phyloP scores from a whole-genome alignment of 2,888 invertebrate genomes.

The Bembecia ichneumoniformis region DNA sequence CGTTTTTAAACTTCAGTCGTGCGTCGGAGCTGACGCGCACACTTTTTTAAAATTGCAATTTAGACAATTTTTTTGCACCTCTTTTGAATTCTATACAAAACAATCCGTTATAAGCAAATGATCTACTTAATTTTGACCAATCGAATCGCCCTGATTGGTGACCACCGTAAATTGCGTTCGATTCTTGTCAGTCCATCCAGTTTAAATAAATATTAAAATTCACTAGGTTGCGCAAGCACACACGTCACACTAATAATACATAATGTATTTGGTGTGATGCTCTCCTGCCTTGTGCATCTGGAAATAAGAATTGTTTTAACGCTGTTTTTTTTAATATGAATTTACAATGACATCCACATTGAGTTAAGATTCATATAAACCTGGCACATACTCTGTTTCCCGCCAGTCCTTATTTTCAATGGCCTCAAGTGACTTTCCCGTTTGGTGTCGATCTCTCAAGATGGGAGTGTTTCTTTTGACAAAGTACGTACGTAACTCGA shows the following conservation, averaged over 20 bases:
- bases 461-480: constrained; percentile 50
- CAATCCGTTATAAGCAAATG: not conserved
- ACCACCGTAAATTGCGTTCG: not conserved
- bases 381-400: constrained; percentile 28
- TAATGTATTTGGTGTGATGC: constrained; percentile 45
- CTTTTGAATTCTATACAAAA: too few relatives aligned
- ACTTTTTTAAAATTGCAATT: too few relatives aligned
- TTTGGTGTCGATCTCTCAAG: constrained; percentile 16
- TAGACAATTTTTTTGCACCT: too few relatives aligned
- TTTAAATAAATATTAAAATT: constrained; percentile 40
- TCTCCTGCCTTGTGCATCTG: constrained; percentile 21
- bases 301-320: constrained; percentile 31
- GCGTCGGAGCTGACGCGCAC: too few relatives aligned
- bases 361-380: constrained; percentile 47
- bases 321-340: constrained; percentile 16
- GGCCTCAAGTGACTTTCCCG: constrained; percentile 19
- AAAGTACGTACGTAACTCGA: constrained; percentile 30
- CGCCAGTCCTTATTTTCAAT: constrained; percentile 34
- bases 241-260: constrained; percentile 47
- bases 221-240: constrained; percentile 44
- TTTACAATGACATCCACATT: constrained; percentile 27
- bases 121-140: not conserved
- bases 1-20: too few relatives aligned
- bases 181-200: constrained; percentile 1
- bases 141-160: not conserved